Percentiles rank a stretch among this genome's conserved stretches.
These are phyloP conservation scores for Argyrosomus regius DNA, from an alignment of 2,797 vertebrate genomes.

Conservation along the genomic window DNA sequence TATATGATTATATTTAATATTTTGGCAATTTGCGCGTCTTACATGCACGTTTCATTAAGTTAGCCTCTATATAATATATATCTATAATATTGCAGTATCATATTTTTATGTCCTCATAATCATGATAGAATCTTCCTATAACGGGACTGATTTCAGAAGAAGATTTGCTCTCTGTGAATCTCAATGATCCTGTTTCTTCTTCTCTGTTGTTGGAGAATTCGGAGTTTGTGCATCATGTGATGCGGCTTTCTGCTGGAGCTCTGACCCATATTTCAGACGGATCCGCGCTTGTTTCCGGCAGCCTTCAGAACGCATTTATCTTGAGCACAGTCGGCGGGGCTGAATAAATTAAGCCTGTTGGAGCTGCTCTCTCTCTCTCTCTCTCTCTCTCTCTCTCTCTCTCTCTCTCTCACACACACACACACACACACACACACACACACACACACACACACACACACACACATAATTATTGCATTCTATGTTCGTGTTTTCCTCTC, in stretches of 20 bases:
- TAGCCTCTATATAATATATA: too few relatives aligned
- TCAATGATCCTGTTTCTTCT: too few relatives aligned
- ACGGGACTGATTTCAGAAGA: neutral
- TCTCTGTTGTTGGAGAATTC: neutral
- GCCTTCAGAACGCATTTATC: slow-evolving; percentile 78
- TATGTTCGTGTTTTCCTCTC: neutral
- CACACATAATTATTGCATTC: neutral
- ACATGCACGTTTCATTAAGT: too few relatives aligned
- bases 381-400: too few relatives aligned
- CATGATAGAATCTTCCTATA: neutral
- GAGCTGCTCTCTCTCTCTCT: neutral
- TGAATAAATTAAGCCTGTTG: slow-evolving; percentile 40
- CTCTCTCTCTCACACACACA: too few relatives aligned
- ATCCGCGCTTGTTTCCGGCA: slow-evolving; percentile 73
- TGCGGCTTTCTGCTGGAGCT: slow-evolving; percentile 49
- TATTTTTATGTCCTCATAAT: too few relatives aligned
- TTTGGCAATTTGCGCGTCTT: too few relatives aligned
- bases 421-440: too few relatives aligned
- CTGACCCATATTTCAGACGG: slow-evolving; percentile 79
- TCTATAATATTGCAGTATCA: too few relatives aligned
- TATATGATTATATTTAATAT: too few relatives aligned
- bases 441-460: too few relatives aligned
- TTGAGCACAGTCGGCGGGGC: slow-evolving; percentile 37
- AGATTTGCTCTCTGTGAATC: neutral
- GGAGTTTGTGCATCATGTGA: slow-evolving; percentile 29